These are phyloP conservation scores for Brachionus sp. DNA, from an alignment of 1,140 invertebrate genomes.

Conservation along the genomic window DNA sequence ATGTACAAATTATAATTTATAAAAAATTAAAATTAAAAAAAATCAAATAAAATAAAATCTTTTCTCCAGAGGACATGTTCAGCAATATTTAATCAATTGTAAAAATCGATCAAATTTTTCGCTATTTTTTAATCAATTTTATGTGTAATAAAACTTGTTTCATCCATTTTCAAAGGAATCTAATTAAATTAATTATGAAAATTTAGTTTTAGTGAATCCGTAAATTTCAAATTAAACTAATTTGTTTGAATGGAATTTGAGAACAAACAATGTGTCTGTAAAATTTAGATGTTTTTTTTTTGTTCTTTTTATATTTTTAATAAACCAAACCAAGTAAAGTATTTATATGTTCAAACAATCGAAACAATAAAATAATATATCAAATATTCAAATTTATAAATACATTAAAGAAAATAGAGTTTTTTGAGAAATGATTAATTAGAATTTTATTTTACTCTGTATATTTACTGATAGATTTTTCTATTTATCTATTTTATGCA, in stretches of 20 bases:
- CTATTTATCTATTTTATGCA: background rate
- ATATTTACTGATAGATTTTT: constrained; percentile 5
- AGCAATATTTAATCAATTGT: background rate
- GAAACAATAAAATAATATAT: constrained; percentile 5
- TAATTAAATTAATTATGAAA: background rate
- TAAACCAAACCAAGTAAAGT: background rate
- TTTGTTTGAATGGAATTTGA: background rate
- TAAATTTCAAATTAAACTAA: constrained; percentile 1
- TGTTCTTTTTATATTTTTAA: background rate
- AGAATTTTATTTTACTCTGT: background rate
- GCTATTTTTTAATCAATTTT: background rate
- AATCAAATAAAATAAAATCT: background rate
- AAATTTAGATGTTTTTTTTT: background rate
- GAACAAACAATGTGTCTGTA: background rate
- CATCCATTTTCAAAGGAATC: background rate
- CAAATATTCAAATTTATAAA: background rate
- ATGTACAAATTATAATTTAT: background rate
- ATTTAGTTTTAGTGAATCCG: background rate
- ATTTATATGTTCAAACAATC: background rate
- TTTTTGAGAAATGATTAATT: background rate
- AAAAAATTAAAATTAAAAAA: background rate
- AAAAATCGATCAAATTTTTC: background rate
- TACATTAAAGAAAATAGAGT: background rate
- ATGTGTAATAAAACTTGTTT: background rate
- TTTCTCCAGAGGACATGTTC: background rate